Evolutionary conservation across 1,140 invertebrate genomes (phyloP).

Genomic region (Atta cephalotes): DNA sequence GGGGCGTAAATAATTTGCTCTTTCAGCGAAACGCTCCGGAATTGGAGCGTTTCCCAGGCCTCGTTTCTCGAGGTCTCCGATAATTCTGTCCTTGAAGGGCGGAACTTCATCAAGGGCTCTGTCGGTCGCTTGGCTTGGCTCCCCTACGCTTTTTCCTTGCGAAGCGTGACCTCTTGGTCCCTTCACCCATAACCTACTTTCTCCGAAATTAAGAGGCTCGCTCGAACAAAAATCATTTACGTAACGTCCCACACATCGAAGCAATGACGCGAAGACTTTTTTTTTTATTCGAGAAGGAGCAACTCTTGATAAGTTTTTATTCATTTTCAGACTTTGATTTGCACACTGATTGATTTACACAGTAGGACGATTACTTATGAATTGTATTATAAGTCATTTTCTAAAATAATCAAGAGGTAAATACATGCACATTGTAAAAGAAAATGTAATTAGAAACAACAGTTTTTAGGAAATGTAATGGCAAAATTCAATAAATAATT

Average conservation of each 20-base stretch:
- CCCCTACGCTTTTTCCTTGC: conserved; percentile 42
- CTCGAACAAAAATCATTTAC: conserved; percentile 57
- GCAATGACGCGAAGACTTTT: background rate
- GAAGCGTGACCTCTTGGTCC: conserved; percentile 65
- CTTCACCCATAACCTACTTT: conserved; percentile 71
- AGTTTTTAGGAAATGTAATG: background rate
- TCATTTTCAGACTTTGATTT: conserved; percentile 28
- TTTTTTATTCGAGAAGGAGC: background rate
- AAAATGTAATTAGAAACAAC: background rate
- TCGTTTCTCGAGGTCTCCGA: conserved; percentile 39
- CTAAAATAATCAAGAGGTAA: background rate
- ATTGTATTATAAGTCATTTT: background rate
- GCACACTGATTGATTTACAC: background rate
- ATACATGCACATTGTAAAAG: too few species aligned
- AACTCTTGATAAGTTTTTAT: background rate
- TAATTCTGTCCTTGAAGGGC: conserved; percentile 64
- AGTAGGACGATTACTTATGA: background rate
- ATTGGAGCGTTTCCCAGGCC: conserved; percentile 55
- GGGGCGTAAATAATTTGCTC: conserved; percentile 59
- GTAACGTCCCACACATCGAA: conserved; percentile 38
- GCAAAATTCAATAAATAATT: background rate
- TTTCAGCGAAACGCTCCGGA: conserved; percentile 40
- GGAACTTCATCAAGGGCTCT: conserved; percentile 57
- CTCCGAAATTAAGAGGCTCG: conserved; percentile 68
- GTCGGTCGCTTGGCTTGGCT: background rate